A percentile compares a stretch with the other conserved stretches of the same genome.
phyloP scores from a whole-genome alignment of 2,888 invertebrate species.

The Cheilosia vernalis region DNA sequence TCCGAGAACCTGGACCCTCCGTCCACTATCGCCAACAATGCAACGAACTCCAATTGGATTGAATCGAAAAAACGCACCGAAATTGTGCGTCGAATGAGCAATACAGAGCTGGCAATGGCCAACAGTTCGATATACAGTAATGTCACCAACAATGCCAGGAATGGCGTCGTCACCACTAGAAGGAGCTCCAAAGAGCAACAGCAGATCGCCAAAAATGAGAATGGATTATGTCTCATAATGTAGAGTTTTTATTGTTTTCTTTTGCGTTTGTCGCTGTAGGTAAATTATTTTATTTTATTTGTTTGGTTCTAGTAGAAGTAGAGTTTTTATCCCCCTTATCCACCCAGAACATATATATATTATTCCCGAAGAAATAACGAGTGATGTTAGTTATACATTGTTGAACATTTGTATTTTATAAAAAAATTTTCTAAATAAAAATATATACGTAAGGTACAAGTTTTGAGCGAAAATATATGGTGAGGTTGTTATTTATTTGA shows the following conservation, averaged over 20 bases:
- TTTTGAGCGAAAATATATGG: not conserved
- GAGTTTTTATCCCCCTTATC: slow-evolving; percentile 7
- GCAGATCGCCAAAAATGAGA: slow-evolving; percentile 59
- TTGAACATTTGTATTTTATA: slow-evolving; percentile 71
- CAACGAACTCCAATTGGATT: slow-evolving; percentile 54
- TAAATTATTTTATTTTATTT: slow-evolving; percentile 55
- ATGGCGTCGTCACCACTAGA: slow-evolving; percentile 2
- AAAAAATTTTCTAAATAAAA: slow-evolving; percentile 55
- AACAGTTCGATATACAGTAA: slow-evolving; percentile 55
- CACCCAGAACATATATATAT: slow-evolving; percentile 4
- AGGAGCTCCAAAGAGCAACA: slow-evolving; percentile 54
- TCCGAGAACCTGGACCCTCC: slow-evolving; percentile 56
- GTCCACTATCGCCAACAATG: slow-evolving; percentile 43
- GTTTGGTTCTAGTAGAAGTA: slow-evolving; percentile 10
- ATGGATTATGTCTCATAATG: slow-evolving; percentile 66
- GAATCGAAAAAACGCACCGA: slow-evolving; percentile 66
- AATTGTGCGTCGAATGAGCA: slow-evolving; percentile 64
- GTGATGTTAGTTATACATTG: slow-evolving; percentile 73
- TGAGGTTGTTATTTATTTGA: not conserved
- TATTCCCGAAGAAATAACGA: slow-evolving; percentile 47
- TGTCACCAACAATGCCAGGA: slow-evolving; percentile 41
- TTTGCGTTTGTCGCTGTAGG: slow-evolving; percentile 35
- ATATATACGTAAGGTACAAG: slow-evolving; percentile 31
- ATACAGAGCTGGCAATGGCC: slow-evolving; percentile 59
- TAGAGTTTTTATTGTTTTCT: slow-evolving; percentile 35